Base-by-base conservation (phyloP, 2,113 vertebrate genomes). In the Bostrychus sinensis region DNA sequence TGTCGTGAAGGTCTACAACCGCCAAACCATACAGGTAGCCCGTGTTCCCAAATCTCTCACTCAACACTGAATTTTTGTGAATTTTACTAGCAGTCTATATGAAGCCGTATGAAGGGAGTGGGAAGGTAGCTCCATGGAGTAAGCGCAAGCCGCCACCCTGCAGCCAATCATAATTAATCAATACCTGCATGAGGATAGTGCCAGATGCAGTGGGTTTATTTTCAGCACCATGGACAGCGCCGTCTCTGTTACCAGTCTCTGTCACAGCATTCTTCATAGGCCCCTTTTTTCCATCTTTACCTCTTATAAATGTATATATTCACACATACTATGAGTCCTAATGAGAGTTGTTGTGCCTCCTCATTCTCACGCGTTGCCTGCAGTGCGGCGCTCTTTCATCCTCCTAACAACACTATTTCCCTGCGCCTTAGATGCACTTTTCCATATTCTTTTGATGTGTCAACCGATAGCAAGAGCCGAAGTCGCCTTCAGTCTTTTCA, bases 1-100 rank as follows among this genome's bases (percentile, higher is more conserved):
- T 78, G 97, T 98, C 81, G 97, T 98, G 39, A 98, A 98, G 92
- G 97, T 98, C 83, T 98, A 98, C 92, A 98, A 98, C 90, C 93
- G 97, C 75, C 97, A 98, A 90, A 97, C 95, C 62, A 98, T 98
- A 82, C 96, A 98, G 96, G 97, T 98, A 81, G 22, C 0, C 73
- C 92, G 87, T 79, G 39, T 34, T 41, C 19, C 3, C 64, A 13
- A 74, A 57, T 56, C 75, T 93, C 89, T 84, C 19, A 12, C 50
- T 25, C 14, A 32, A 1, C 2, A 17, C 6, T 70, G 42, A 62
- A 16, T 42, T 3, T 50, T n/a, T 46, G 14, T 50, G 32, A 28
- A 30, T 45, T 7, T 39, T 13, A 25, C 11, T 14, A 14, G 22
- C 23, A 7, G 22, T 48, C 45, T 25, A 48, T 23, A 48, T 48